Evolutionary conservation across 2,888 invertebrate species (phyloP).

Genomic region (Oscheius onirici): DNA sequence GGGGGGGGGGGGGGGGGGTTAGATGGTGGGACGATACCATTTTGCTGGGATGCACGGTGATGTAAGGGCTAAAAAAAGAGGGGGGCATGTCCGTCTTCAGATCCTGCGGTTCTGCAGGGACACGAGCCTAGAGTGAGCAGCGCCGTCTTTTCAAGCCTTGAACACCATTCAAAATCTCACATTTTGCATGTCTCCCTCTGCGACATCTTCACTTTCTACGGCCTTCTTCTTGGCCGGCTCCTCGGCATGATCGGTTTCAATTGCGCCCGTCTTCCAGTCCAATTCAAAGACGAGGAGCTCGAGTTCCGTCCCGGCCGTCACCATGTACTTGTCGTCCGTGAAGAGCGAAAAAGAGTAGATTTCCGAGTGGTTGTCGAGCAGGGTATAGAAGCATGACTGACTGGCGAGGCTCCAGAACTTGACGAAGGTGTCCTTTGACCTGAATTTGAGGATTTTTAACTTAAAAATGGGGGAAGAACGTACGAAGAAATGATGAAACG

Average conservation of each 20-base stretch:
- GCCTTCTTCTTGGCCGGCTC: constrained; percentile 43
- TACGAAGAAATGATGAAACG: constrained; percentile 74
- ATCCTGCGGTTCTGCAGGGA: too few relatives aligned
- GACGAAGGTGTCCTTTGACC: constrained; percentile 89
- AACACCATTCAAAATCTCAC: constrained; percentile 13
- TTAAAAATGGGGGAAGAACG: constrained; percentile 1
- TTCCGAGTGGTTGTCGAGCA: constrained; percentile 80
- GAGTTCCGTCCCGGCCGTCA: constrained; percentile 88
- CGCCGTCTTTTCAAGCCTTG: too few relatives aligned
- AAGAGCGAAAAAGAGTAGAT: constrained; percentile 85
- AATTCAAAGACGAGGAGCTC: constrained; percentile 82
- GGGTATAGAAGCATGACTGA: constrained; percentile 92
- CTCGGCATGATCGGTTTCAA: constrained; percentile 45
- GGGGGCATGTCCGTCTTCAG: too few relatives aligned
- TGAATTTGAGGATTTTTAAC: constrained; percentile 36
- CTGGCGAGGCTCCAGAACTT: constrained; percentile 97
- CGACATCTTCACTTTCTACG: constrained; percentile 3
- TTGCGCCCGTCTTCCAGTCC: constrained; percentile 45
- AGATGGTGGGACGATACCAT: too few relatives aligned
- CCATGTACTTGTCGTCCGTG: constrained; percentile 83
- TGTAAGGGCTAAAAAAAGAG: too few relatives aligned
- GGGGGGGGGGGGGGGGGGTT: too few relatives aligned
- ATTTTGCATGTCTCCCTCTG: constrained; percentile 33
- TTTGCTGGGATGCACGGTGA: too few relatives aligned
- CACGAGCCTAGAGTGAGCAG: too few relatives aligned